Evolutionary conservation across 1,140 invertebrate species (phyloP).

Genomic region (Kradibia gibbosae): DNA sequence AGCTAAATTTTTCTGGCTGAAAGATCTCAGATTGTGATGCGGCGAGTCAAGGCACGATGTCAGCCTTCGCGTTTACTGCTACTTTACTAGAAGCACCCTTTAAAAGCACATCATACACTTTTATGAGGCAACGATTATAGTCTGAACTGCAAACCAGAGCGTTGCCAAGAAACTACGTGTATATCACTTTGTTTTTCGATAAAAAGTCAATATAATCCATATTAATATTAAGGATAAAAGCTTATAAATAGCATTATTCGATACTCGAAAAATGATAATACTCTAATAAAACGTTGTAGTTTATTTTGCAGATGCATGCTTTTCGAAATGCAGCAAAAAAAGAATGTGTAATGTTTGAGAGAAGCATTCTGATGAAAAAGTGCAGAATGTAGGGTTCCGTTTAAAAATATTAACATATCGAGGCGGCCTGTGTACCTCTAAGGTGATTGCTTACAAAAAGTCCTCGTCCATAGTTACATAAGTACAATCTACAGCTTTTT

Average conservation of each 20-base stretch:
- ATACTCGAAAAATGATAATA: not conserved
- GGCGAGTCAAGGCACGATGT: conserved; percentile 30
- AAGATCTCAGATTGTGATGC: conserved; percentile 56
- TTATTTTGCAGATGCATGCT: conserved; percentile 4
- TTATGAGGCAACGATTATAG: conserved; percentile 70
- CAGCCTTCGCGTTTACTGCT: conserved; percentile 66
- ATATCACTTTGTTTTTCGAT: conserved; percentile 28
- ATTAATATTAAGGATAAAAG: too few species aligned
- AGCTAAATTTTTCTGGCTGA: conserved; percentile 29
- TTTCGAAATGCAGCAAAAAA: not conserved
- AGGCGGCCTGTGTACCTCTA: conserved; percentile 20
- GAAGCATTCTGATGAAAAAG: not conserved
- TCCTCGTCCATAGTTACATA: conserved; percentile 36
- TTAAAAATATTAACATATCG: conserved; percentile 22
- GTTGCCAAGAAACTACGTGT: conserved; percentile 2
- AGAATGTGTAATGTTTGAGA: not conserved
- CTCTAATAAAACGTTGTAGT: not conserved
- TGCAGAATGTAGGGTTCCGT: conserved; percentile 21
- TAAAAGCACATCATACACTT: conserved; percentile 70
- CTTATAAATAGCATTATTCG: not conserved
- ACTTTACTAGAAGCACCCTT: conserved; percentile 66
- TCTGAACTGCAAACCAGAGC: conserved; percentile 59
- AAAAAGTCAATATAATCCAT: conserved; percentile 3
- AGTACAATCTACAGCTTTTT: conserved; percentile 47
- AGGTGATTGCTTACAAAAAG: conserved; percentile 43